Evolutionary conservation across 1,140 invertebrate species (phyloP).

Genomic region (Triops longicaudatus): DNA sequence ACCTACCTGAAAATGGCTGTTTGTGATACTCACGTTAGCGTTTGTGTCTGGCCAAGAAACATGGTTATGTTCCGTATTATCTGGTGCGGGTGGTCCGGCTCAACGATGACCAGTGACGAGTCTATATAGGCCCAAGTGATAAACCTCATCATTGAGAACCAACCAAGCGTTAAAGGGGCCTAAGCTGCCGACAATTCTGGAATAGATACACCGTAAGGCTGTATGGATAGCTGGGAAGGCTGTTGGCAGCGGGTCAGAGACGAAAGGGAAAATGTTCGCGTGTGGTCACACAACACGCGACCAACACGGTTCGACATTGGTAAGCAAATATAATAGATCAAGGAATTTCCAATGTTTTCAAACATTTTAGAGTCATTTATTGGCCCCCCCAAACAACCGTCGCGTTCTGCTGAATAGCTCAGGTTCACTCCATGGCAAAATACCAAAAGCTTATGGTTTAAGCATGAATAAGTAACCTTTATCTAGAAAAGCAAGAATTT

Average conservation of each 20-base stretch:
- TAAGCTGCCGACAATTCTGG: constrained; percentile 2
- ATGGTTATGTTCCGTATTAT: constrained; percentile 8
- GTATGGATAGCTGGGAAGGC: too few relatives aligned
- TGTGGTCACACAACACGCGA: constrained; percentile 10
- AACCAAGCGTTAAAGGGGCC: constrained; percentile 6
- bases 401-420: background rate
- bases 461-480: constrained; percentile 15
- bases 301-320: constrained; percentile 6
- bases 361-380: background rate
- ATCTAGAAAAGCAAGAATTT: background rate
- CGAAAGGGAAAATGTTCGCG: constrained; percentile 1
- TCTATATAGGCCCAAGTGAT: constrained; percentile 7
- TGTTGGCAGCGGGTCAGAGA: too few relatives aligned
- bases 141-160: background rate
- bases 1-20: constrained; percentile 6
- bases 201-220: background rate
- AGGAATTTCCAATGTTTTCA: constrained; percentile 2
- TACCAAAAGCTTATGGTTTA: background rate
- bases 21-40: background rate
- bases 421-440: background rate
- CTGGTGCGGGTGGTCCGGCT: background rate
- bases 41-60: background rate
- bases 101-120: constrained; percentile 10
- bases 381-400: background rate
- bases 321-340: constrained; percentile 4